Base-by-base conservation (phyloP, 2,113 vertebrate genomes). In the Acanthisitta chloris region DNA sequence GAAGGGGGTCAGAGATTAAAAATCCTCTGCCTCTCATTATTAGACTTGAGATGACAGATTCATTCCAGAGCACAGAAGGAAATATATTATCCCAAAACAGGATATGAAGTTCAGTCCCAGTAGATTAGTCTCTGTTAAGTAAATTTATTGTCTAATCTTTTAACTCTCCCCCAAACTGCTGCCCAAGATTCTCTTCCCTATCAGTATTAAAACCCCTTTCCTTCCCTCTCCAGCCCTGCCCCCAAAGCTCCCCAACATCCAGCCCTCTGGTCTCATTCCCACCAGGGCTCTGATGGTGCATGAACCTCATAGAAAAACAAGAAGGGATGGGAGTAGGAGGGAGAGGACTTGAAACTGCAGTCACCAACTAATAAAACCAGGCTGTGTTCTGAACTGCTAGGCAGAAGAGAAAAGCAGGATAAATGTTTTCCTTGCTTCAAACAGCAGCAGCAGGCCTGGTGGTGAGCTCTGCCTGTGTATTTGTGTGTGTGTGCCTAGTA, bases 41-140 rank as follows among this genome's bases (percentile, higher is more conserved):
- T 98, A 98, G 96, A 95, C 96, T 94, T 93, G 94, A 95, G 97
- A 98, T 98, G 98, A 98, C 97, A 98, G 98, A 98, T 97, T 98
- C 98, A 98, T 97, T 98, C 98, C 98, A 98, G 98, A 98, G 97
- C 98, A 96, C 97, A 97, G 95, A 98, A 96, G 96, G 97, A 98
- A 98, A 98, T 98, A 98, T 97, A 97, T 98, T 97, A 98, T 97
- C 98, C 97, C 95, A 97, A 98, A 98, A 98, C 98, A 98, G 98
- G 98, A 98, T 98, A 98, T 98, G 98, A 98, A 98, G 97, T 96
- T 97, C 97, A 97, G 97, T 97, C 98, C 97, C 96, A 81, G 95
- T 93, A 96, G 97, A 98, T 98, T 97, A 97, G 97, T 97, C 97
- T 98, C 97, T 97, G 97, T 97, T 98, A 98, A 98, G 97, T 96